Evolutionary conservation across 2,888 invertebrate genomes (phyloP).

Genomic region (Cerceris ruficornis): DNA sequence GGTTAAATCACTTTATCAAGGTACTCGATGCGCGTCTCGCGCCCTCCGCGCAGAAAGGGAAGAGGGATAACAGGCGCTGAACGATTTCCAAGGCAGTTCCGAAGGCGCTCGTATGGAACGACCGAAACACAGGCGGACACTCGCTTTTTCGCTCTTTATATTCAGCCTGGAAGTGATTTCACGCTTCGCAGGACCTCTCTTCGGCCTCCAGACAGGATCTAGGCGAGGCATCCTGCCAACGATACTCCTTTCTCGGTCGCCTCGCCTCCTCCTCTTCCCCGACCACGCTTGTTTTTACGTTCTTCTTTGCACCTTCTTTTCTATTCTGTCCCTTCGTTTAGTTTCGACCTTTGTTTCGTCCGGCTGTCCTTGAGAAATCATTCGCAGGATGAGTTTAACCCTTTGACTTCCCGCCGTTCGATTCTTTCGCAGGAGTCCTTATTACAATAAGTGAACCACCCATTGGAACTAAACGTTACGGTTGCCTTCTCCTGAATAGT

Average conservation of each 20-base stretch:
- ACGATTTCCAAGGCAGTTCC: slow-evolving; percentile 49
- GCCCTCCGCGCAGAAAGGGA: slow-evolving; percentile 44
- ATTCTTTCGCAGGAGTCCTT: too few relatives aligned
- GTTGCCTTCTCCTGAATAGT: too few relatives aligned
- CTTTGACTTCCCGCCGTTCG: too few relatives aligned
- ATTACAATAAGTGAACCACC: too few relatives aligned
- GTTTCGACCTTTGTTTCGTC: background rate
- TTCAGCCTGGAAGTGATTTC: slow-evolving; percentile 79
- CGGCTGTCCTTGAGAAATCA: background rate
- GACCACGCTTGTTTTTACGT: slow-evolving; percentile 38
- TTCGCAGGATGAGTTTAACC: too few relatives aligned
- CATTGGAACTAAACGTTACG: too few relatives aligned
- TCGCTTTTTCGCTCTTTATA: slow-evolving; percentile 70
- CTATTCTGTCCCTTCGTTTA: background rate
- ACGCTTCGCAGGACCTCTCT: slow-evolving; percentile 75
- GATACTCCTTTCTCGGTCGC: slow-evolving; percentile 46
- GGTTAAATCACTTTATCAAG: too few relatives aligned
- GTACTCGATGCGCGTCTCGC: slow-evolving; percentile 1
- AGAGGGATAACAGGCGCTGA: slow-evolving; percentile 58
- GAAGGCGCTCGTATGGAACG: slow-evolving; percentile 67
- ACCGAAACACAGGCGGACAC: slow-evolving; percentile 67
- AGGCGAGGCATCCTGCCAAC: slow-evolving; percentile 78
- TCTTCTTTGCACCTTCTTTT: slow-evolving; percentile 5
- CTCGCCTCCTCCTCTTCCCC: slow-evolving; percentile 44
- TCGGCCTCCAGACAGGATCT: slow-evolving; percentile 77